phyloP scores from a whole-genome alignment of 2,797 vertebrate genomes.

The Octomys mimax region DNA sequence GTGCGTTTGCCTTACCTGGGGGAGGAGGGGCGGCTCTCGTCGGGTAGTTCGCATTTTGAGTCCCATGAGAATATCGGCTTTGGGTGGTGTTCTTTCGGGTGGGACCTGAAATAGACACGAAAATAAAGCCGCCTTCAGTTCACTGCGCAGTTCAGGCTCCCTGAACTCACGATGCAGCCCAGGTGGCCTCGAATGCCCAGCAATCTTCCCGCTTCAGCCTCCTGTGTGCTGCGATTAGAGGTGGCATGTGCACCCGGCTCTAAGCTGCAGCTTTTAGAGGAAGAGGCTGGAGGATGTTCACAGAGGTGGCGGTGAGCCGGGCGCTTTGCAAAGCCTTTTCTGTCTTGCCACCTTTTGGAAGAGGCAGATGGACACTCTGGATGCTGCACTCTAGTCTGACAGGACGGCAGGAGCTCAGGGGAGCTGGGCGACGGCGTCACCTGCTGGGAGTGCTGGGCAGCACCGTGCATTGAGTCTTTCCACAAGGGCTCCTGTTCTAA shows the following conservation, averaged over 20 bases:
- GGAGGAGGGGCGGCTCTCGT: constrained; percentile 95
- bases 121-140: background rate
- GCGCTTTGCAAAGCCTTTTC: background rate
- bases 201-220: background rate
- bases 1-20: constrained; percentile 90
- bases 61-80: constrained; percentile 85
- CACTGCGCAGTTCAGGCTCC: background rate
- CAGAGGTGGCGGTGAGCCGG: background rate
- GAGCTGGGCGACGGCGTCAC: accelerated
- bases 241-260: background rate
- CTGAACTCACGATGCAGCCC: background rate
- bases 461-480: background rate
- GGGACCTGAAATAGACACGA: constrained; percentile 91
- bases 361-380: background rate
- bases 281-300: background rate
- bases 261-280: accelerated
- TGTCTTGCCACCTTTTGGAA: background rate
- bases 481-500: too few species aligned
- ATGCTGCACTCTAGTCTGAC: background rate
- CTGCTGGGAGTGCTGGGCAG: accelerated
- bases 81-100: constrained; percentile 91
- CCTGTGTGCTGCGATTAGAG: background rate
- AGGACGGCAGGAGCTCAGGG: background rate
- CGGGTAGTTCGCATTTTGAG: constrained; percentile 92
- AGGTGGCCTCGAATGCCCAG: background rate